Base-by-base conservation (phyloP, 1,140 invertebrate species). In the Macrocentrus cingulum region DNA sequence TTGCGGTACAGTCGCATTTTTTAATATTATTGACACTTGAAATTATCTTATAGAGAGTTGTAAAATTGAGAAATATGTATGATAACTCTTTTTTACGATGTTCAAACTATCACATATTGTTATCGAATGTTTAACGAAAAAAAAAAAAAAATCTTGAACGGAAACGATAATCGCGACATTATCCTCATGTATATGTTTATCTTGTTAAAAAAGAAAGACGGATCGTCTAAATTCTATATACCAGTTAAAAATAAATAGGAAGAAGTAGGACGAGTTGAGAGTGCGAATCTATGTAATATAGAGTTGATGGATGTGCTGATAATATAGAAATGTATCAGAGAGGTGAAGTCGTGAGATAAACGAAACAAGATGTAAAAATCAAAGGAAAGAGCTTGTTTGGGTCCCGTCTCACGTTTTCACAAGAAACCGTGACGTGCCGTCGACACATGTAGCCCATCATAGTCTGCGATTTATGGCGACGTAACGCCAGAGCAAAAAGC, bases 381-480 rank as follows among this genome's bases (percentile, higher is more conserved):
- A 66, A 49, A 57, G 58, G 29, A 59, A 61, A 53, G 23, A 25
- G 52, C 34, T 50, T 29, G 3, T 11, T 50, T 57, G 19, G 25
- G 22, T 57, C 66, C 62, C 70, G 61, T 54, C 61, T 73, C 70
- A 70, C 70, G 70, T 75, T 73, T 74, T 72, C 66, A 70, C 68
- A 71, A 72, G 69, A 73, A 74, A 74, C 59, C 66, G 67, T 69
- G 68, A 66, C 70, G 70, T 71, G 72, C 67, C 70, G 71, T 71
- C 69, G 68, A 76, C 75, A 76, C 75, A 76, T 76, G 75, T 77
- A 71, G 72, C 66, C 69, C 72, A 76, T 76, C 72, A 76, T 76
- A 75, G 72, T 63, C 58, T 64, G 64, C 70, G 69, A 78, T 76
- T 78, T 76, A 78, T 71, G 67, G 68, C 73, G 64, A 61, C 64